phyloP scores from a whole-genome alignment of 2,113 vertebrate species.

The Ranitomeya imitator region DNA sequence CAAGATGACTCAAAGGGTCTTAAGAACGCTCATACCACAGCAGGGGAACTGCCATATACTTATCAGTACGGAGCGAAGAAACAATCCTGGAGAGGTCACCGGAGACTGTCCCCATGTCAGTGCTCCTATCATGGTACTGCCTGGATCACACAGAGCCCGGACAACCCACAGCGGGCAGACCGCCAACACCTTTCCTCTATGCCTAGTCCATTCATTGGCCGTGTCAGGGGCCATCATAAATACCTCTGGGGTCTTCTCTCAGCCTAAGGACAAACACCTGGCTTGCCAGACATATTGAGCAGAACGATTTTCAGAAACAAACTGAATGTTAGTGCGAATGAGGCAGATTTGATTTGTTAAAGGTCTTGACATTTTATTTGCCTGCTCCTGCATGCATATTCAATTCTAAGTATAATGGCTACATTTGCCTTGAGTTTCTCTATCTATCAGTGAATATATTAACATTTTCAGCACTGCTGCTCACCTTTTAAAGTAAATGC shows the following conservation, averaged over 20 bases:
- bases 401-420: slow-evolving; percentile 11
- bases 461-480: slow-evolving; percentile 47
- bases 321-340: slow-evolving; percentile 20
- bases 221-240: slow-evolving; percentile 27
- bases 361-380: slow-evolving; percentile 58
- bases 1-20: slow-evolving; percentile 5
- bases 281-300: background rate
- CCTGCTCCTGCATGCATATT: slow-evolving; percentile 21
- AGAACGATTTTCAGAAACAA: slow-evolving; percentile 36
- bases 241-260: background rate
- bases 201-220: background rate
- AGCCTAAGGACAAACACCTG: slow-evolving; percentile 27
- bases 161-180: background rate
- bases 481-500: slow-evolving; percentile 54
- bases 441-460: slow-evolving; percentile 52
- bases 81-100: background rate
- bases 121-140: background rate
- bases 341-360: slow-evolving; percentile 41
- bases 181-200: background rate
- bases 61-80: background rate
- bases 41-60: background rate
- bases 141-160: background rate
- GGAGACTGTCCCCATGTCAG: slow-evolving; percentile 2
- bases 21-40: background rate
- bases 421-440: slow-evolving; percentile 37